Conservation (phyloP, 2,797 vertebrate genomes). For the Myoxocephalus aenaeus region DNA sequence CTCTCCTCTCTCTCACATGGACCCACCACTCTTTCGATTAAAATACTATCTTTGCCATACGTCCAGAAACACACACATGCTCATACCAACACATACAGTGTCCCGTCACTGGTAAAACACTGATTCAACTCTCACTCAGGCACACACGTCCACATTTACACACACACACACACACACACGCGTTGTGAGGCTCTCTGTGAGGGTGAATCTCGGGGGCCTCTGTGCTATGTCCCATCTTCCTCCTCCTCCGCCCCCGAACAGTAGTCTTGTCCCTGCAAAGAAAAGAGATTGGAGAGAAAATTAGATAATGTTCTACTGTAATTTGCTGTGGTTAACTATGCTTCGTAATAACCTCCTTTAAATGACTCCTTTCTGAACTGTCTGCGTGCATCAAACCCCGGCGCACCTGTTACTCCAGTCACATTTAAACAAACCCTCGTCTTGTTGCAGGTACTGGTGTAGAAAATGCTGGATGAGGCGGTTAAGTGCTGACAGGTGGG, state of each 20-base stretch:
- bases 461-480: slow-evolving; percentile 27
- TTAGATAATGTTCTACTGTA: slow-evolving; percentile 3
- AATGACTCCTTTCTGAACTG: not conserved
- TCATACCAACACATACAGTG: slow-evolving; percentile 49
- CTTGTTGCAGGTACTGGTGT: slow-evolving; percentile 8
- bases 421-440: slow-evolving; percentile 13
- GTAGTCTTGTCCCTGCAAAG: slow-evolving; percentile 92
- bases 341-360: slow-evolving; percentile 12
- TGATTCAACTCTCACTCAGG: slow-evolving; percentile 54
- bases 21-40: slow-evolving; percentile 53
- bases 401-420: slow-evolving; percentile 43
- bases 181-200: slow-evolving; percentile 66
- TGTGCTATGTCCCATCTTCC: slow-evolving; percentile 85
- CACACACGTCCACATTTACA: slow-evolving; percentile 31
- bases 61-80: slow-evolving; percentile 54
- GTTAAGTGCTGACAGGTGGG: slow-evolving; percentile 48
- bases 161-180: slow-evolving; percentile 52
- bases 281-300: slow-evolving; percentile 20
- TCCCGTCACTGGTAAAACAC: slow-evolving; percentile 74
- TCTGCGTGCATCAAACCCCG: not conserved
- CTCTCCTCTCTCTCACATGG: slow-evolving; percentile 34
- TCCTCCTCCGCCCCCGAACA: slow-evolving; percentile 92
- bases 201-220: slow-evolving; percentile 59
- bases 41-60: slow-evolving; percentile 76
- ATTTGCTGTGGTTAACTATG: slow-evolving; percentile 1